Base-by-base conservation (phyloP, 2,888 invertebrate genomes). In the Parnassius smintheus region DNA sequence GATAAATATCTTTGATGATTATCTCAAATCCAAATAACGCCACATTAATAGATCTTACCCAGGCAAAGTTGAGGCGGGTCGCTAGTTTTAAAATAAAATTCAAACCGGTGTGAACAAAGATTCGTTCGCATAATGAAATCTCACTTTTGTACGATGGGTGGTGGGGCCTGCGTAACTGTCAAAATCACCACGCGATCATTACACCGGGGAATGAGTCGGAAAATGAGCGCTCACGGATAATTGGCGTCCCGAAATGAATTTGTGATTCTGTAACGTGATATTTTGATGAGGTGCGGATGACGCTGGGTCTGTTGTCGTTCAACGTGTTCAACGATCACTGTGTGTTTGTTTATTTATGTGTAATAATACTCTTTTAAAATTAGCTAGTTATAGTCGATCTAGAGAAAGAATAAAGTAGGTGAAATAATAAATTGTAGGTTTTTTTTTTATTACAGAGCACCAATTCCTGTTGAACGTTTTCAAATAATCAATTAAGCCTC, bases 101-200 rank as follows among this genome's bases (percentile, higher is more conserved):
- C 35, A 7, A 35, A 35, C 35, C 35, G 35, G 35, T 22, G 12
- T 11, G 22, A 48, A 58, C 62, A 46, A 56, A 60, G 55, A 62
- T 49, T 68, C 10, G 60, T 61, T 72, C 72, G 62, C 57, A 2
- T 10, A 49, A 52, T 70, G 65, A 70, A 73, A 76, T 65, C 64
- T 64, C 67, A 42, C 59, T 70, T 67, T 76, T 72, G 77, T 64
- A 62, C 62, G 52, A 67, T 65, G 72, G 73, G 71, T 70, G 71
- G 70, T 68, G 72, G 76, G 75, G 75, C 72, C 71, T 69, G 73
- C 73, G 78, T 72, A 85, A 85, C 89, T 90, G 91, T 91, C 91
- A 91, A 85, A 89, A 88, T 91, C 90, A 90, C 87, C 88, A 86
- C 86, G 87, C 85, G 89, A 88, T 89, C 86, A 82, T 88, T 90